Percentiles rank a stretch among this genome's conserved stretches.
These are phyloP conservation scores for Vombatus ursinus DNA, from an alignment of 2,113 vertebrate species.

Conservation along the genomic window DNA sequence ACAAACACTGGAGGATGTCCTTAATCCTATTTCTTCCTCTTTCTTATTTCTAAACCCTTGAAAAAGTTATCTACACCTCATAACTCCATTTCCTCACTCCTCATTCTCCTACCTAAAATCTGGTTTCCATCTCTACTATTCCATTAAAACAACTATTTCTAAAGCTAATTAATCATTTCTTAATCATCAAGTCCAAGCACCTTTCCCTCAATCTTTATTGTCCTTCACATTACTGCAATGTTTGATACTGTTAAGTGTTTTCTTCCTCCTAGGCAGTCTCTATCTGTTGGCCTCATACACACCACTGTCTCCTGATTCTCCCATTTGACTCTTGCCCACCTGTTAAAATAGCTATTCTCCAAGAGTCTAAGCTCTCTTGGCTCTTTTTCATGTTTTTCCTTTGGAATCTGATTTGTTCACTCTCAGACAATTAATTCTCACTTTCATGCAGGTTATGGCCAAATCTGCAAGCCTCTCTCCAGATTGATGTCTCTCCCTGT, in stretches of 20 bases:
- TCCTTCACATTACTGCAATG: not conserved
- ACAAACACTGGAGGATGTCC: not conserved
- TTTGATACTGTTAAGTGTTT: not conserved
- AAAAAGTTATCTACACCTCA: not conserved
- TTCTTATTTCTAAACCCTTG: not conserved
- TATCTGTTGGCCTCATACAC: not conserved
- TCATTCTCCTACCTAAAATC: not conserved
- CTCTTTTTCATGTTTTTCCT: not conserved
- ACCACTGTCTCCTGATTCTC: not conserved
- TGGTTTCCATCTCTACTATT: not conserved
- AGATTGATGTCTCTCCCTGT: not conserved
- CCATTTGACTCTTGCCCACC: not conserved
- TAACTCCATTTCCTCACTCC: not conserved
- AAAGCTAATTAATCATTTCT: not conserved
- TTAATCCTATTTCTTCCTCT: not conserved
- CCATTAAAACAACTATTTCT: not conserved
- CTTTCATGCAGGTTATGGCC: not conserved
- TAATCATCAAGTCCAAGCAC: not conserved
- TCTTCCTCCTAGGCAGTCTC: not conserved
- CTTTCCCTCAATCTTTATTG: not conserved
- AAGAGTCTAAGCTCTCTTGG: not conserved
- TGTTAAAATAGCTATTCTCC: not conserved
- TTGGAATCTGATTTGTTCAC: not conserved
- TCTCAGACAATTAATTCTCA: not conserved
- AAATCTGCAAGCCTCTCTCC: not conserved